A percentile compares a stretch with the other conserved stretches of the same genome.
These are phyloP conservation scores for Vipera ursinii DNA, from an alignment of 2,797 vertebrate species.

Conservation along the genomic window DNA sequence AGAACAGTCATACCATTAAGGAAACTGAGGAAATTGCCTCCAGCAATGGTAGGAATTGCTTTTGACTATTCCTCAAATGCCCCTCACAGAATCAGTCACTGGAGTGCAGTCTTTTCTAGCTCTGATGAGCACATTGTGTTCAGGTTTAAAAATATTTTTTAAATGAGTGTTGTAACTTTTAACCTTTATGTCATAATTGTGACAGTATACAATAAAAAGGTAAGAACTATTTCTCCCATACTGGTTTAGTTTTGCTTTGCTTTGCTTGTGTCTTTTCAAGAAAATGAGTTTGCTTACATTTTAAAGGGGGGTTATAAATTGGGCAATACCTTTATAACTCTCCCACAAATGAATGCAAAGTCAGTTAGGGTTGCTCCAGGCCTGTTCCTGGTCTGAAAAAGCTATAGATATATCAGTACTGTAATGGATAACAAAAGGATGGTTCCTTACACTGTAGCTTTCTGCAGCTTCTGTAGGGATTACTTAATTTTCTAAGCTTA, in stretches of 20 bases:
- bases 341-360: not conserved
- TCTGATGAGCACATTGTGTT: not conserved
- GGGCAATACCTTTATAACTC: not conserved
- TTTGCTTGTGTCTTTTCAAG: not conserved
- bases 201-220: not conserved
- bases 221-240: not conserved
- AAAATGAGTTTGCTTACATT: not conserved
- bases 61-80: not conserved
- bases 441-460: not conserved
- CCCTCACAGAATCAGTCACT: conserved; percentile 5
- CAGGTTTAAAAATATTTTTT: not conserved
- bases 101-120: conserved; percentile 8
- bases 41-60: not conserved
- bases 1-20: not conserved
- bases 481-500: not conserved
- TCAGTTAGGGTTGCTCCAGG: not conserved
- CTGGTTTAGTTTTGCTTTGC: not conserved
- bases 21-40: not conserved
- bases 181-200: not conserved
- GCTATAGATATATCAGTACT: not conserved
- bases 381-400: no score
- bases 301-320: not conserved
- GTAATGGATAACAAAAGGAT: not conserved
- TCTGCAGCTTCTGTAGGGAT: not conserved
- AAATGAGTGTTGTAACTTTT: not conserved